These are phyloP conservation scores for Spinus pinus DNA, from an alignment of 2,797 vertebrate genomes.

Conservation along the genomic window DNA sequence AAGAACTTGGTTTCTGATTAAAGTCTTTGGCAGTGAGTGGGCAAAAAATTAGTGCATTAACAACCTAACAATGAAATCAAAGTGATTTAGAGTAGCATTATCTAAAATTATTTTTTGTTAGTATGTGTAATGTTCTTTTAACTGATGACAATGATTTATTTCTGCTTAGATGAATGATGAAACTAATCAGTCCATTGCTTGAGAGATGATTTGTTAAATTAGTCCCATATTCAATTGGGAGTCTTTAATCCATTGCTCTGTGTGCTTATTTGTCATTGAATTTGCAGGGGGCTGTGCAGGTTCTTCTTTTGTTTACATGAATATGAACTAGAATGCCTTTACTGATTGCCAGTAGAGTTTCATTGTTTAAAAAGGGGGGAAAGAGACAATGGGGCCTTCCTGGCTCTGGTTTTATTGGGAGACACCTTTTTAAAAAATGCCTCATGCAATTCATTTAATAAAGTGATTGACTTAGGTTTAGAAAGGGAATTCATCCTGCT, in stretches of 20 bases:
- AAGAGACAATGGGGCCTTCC: not conserved
- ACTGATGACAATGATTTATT: conserved; percentile 40
- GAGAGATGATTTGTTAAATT: conserved; percentile 40
- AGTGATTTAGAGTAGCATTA: conserved; percentile 36
- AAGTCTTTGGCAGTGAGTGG: not conserved
- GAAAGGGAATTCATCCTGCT: not conserved
- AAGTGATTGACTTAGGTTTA: not conserved
- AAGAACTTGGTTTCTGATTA: not conserved
- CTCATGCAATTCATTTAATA: not conserved
- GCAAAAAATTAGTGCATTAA: conserved; percentile 34
- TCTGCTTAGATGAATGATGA: conserved; percentile 34
- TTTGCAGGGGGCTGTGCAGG: not conserved
- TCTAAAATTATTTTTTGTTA: conserved; percentile 30
- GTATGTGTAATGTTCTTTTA: conserved; percentile 27
- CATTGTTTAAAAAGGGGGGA: not conserved
- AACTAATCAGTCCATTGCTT: conserved; percentile 43
- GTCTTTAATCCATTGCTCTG: not conserved
- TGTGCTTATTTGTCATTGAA: conserved; percentile 15
- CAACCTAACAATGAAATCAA: not conserved
- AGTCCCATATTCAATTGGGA: not conserved
- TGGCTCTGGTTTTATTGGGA: not conserved
- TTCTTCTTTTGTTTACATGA: not conserved
- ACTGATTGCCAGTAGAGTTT: not conserved
- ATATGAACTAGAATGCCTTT: not conserved
- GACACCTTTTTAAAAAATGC: not conserved